Conservation (phyloP, 64 coral and sea anemone genomes). For the Orbicella faveolata region DNA sequence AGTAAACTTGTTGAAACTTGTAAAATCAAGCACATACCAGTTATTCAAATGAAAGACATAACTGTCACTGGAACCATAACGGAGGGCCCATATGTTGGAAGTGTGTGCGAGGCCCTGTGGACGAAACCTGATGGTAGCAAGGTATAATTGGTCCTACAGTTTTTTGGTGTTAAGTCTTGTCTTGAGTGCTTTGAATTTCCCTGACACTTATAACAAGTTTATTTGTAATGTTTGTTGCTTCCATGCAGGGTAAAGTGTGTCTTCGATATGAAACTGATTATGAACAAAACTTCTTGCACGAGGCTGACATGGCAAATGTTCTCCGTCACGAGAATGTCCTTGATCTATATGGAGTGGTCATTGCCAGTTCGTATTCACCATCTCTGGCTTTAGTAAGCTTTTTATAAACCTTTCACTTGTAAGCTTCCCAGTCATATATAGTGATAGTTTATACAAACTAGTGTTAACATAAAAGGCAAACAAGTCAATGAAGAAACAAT, state of each 20-base stretch:
- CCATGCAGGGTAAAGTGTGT: slow-evolving; percentile 59
- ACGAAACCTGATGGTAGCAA: slow-evolving; percentile 28
- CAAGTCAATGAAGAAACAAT: neutral
- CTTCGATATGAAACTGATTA: slow-evolving; percentile 27
- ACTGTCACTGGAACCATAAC: neutral
- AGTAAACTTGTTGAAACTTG: slow-evolving; percentile 12
- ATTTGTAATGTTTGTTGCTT: neutral
- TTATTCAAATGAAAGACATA: slow-evolving; percentile 58
- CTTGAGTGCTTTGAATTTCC: too few relatives aligned
- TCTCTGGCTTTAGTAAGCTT: slow-evolving; percentile 57
- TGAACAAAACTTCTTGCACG: slow-evolving; percentile 14
- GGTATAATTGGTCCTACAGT: neutral
- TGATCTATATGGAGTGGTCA: slow-evolving; percentile 47
- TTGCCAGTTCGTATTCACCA: slow-evolving; percentile 50
- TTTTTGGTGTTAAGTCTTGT: too few relatives aligned
- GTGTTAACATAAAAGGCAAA: neutral
- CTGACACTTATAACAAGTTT: too few relatives aligned
- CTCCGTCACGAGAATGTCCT: slow-evolving; percentile 70
- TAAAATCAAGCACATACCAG: slow-evolving; percentile 30
- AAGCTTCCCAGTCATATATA: too few relatives aligned
- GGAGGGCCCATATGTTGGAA: slow-evolving; percentile 2
- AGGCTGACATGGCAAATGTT: slow-evolving; percentile 50
- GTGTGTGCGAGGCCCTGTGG: slow-evolving; percentile 37
- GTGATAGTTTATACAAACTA: too few relatives aligned
- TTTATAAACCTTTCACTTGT: neutral